Conservation (phyloP, 2,888 invertebrate species). For the Eurytoma adleriae region DNA sequence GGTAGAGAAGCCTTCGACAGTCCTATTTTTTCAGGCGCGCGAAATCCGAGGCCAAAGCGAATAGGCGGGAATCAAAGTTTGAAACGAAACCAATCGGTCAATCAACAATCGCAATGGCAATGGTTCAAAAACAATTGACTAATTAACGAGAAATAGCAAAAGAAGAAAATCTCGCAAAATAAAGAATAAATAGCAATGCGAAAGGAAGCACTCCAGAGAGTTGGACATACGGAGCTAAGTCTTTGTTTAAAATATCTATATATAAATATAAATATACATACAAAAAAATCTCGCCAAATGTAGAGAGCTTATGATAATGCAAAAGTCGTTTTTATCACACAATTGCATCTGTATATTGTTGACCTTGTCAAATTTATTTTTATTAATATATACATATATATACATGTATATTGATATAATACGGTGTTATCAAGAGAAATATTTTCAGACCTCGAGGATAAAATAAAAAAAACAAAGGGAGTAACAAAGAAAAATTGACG, state of each 20-base stretch:
- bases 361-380: conserved; percentile 53
- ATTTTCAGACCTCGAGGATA: conserved; percentile 47
- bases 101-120: conserved; percentile 19
- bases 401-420: conserved; percentile 50
- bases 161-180: not conserved
- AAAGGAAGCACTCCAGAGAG: conserved; percentile 22
- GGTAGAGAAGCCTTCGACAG: conserved; percentile 60
- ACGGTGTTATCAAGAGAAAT: conserved; percentile 53
- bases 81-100: conserved; percentile 4
- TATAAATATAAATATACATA: conserved; percentile 32
- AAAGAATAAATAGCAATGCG: not conserved
- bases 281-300: conserved; percentile 47
- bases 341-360: conserved; percentile 54
- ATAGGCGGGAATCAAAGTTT: conserved; percentile 42
- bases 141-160: no score
- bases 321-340: conserved; percentile 51
- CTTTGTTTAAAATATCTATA: conserved; percentile 54
- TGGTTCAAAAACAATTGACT: not conserved
- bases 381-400: conserved; percentile 48
- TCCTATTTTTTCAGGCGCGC: conserved; percentile 59
- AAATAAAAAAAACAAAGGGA: conserved; percentile 8
- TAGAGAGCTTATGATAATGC: conserved; percentile 55
- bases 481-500: conserved; percentile 29
- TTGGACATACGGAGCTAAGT: conserved; percentile 56
- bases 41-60: conserved; percentile 49